Evolutionary conservation across 2,797 vertebrate genomes (phyloP), one percentile per base, ranked within the genome.

Genomic region (Sebastes aleutianus): DNA sequence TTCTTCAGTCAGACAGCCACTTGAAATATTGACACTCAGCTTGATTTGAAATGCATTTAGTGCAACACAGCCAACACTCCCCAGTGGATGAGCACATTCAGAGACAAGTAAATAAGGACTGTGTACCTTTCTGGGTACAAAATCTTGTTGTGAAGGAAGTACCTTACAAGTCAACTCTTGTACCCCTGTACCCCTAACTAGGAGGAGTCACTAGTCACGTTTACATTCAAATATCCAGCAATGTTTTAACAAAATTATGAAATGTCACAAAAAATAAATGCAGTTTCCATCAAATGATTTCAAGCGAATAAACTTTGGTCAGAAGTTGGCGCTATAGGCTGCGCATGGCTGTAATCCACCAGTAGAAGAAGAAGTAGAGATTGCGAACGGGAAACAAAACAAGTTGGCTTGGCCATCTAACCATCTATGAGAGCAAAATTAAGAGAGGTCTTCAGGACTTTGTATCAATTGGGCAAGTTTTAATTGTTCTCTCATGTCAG

Each of bases 41-140:
- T 76, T 56, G 61, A 83, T 76, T 85, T 87, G 29, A 83, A 81
- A 85, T 79, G 62, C 73, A 83, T 70, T 80, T 57, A 74, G 57
- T 18, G 54, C 67, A 75, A 79, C 62, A 67, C 61, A 50, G 74
- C 36, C 50, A 54, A 53, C 63, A 56, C 14, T 43, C 24, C 10
- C 0, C 12, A 32, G 32, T 9, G 14, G 32, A 43, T 59, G 36
- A 20, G 13, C 32, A 50, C 11, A 64, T 22, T 57, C 18, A 4
- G 10, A 68, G 69, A 27, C 26, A 47, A 31, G 18, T 2, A 72
- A 34, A 59, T 32, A 72, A 16, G 22, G 64, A 47, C 12, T 32
- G 24, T 22, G 4, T 24, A 16, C 31, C 24, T 66, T 43, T 68
- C 24, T 32, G 24, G 64, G 29, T 39, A 59, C 20, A 65, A 58